These are phyloP conservation scores for Neolamprologus kungweensis DNA, from an alignment of 2,113 vertebrate genomes.

Conservation along the genomic window DNA sequence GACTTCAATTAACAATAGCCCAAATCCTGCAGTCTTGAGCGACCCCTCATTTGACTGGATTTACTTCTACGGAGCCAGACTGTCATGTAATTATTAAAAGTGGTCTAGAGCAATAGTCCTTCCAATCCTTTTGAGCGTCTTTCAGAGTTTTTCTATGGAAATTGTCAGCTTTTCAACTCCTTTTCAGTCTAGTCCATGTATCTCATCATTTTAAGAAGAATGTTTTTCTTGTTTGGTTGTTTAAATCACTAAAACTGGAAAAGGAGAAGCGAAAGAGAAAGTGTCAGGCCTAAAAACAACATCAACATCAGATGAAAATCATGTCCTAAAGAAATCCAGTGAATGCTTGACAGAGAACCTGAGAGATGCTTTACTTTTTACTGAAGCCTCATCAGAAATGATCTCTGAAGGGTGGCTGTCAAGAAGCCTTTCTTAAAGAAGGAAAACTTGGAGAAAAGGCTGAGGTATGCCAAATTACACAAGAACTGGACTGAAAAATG, in stretches of 20 bases:
- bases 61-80: not conserved
- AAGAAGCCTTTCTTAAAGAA: not conserved
- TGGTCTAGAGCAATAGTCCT: not conserved
- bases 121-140: not conserved
- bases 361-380: not conserved
- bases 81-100: not conserved
- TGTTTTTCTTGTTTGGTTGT: not conserved
- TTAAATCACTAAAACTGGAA: not conserved
- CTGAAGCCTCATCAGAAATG: not conserved
- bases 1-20: not conserved
- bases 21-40: not conserved
- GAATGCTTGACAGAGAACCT: not conserved
- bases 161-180: not conserved
- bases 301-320: not conserved
- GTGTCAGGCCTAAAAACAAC: not conserved
- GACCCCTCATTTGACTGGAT: not conserved
- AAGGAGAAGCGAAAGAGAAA: not conserved
- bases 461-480: not conserved
- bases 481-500: not conserved
- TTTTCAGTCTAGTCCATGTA: not conserved
- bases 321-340: not conserved
- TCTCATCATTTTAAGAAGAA: not conserved
- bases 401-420: not conserved
- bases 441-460: not conserved
- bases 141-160: not conserved